Base-by-base conservation (phyloP, 2,797 vertebrate species). In the Anguilla marmorata region DNA sequence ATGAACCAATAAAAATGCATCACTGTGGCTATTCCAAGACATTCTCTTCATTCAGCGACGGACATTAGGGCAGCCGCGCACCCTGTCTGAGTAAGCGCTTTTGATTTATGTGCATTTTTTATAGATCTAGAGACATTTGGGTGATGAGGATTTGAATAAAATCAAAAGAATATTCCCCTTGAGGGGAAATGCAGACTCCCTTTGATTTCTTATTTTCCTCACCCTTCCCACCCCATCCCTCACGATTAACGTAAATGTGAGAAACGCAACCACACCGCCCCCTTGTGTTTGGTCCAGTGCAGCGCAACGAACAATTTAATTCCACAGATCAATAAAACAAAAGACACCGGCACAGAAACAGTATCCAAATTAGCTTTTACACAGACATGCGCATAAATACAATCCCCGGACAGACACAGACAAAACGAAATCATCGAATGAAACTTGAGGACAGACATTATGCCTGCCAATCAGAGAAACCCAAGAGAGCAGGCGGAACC, bases 221-320 rank as follows among this genome's bases (percentile, higher is more conserved):
- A 16, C 12, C 6, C 37, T 48, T 48, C 14, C 41, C 19, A 48
- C 27, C 54, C 54, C 19, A 21, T 27, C 19, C 52, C 19, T 54
- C 54, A 52, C 33, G 56, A 69, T 54, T 52, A 56, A 54, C 8
- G 76, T 33, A 87, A 89, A 37, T 86, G 0, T 86, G 90, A 90
- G 87, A 90, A 88, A 91, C 79, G 86, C 79, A 90, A 91, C 89
- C 89, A 90, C 90, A 92, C 90, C 85, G 93, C 92, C 88, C 90
- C 91, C 92, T 92, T 90, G 92, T 92, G 93, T 92, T 92, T 89
- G 90, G 87, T 82, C 85, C 86, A 56, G 60, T 86, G 87, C 76
- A 90, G 52, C 14, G 41, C 86, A 89, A 91, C 79, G 86, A 48
- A 7, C 48, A 5, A 90, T 48, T 86, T 27, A 60, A 48, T 80